Percentiles rank a stretch among this genome's conserved stretches.
Evolutionary conservation across 2,113 vertebrate genomes (phyloP).

Genomic region (Sterrhoptilus dennistouni): DNA sequence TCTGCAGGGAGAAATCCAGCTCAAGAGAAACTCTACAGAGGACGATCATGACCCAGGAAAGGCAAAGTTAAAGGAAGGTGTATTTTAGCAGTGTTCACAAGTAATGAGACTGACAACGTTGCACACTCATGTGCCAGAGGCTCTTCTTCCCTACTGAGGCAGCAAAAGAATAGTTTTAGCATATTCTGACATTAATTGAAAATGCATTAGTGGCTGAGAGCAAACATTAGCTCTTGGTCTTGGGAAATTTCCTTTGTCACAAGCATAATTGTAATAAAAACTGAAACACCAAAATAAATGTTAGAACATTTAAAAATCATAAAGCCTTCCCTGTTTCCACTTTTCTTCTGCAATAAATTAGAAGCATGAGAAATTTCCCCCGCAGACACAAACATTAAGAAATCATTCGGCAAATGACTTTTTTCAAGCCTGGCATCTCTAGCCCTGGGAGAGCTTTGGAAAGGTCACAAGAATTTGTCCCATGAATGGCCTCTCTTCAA

Average conservation of each 20-base stretch:
- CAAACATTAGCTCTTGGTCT: neutral
- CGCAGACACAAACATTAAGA: slow-evolving; percentile 5
- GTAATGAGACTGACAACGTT: neutral
- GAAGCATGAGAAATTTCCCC: neutral
- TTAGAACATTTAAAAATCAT: slow-evolving; percentile 24
- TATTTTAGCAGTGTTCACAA: neutral
- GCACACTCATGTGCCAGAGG: neutral
- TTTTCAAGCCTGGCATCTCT: slow-evolving; percentile 18
- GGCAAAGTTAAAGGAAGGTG: neutral
- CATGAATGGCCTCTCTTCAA: neutral
- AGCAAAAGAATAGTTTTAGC: neutral
- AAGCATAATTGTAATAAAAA: slow-evolving; percentile 27
- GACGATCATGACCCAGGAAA: neutral
- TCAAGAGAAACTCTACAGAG: neutral
- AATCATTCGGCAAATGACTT: slow-evolving; percentile 28
- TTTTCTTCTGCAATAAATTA: slow-evolving; percentile 22
- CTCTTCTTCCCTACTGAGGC: neutral
- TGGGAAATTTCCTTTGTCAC: slow-evolving; percentile 3
- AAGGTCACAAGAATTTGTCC: slow-evolving; percentile 11
- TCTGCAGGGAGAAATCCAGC: neutral
- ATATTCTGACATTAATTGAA: neutral
- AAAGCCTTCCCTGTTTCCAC: neutral
- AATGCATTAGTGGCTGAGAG: neutral
- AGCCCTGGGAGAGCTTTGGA: slow-evolving; percentile 3
- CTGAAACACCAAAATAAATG: slow-evolving; percentile 5